Evolutionary conservation across 1,140 invertebrate species (phyloP), one percentile per base, ranked within the genome.

Genomic region (Drosophila kanapiae): DNA sequence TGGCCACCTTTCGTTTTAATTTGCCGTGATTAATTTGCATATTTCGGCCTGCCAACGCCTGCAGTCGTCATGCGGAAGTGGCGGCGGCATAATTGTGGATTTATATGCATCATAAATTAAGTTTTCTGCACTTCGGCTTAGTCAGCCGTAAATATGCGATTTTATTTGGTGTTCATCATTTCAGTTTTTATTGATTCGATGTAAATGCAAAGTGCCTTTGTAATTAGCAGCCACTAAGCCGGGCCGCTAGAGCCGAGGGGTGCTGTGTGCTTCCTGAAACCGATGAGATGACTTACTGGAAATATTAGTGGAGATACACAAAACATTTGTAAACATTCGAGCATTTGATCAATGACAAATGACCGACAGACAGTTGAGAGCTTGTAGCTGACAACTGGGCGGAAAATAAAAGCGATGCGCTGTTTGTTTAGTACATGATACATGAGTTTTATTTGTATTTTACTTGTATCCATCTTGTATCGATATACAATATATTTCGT

Each of bases 401-500:
- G 53, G 51, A 16, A 63, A 62, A 68, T 76, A 71, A 77, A 82
- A 49, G 43, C 8, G 23, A 10, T 35, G 16, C 7, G 23, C 42
- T 42, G 76, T 82, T 90, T 76, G 75, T 88, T 88, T 88, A 88
- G 87, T 90, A 88, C 86, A 88, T 88, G 85, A 88, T 88, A 88
- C 85, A 88, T 88, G 87, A 88, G 85, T 88, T 88, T 86, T 87
- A 86, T 87, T 86, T 86, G 69, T 90, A 90, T 85, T 88, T 88
- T 77, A 85, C 78, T 88, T 88, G 88, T 85, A 85, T 91, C 64
- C 84, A 88, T 88, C 77, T 85, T 88, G 81, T 82, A 90, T 81
- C 85, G 85, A 88, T 88, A 88, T 90, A 88, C 85, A 88, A 90
- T 88, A 88, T 90, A 88, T 88, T 76, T 88, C 86, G 85, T 88